These are phyloP conservation scores for Tridacna gigas DNA, from an alignment of 2,888 invertebrate genomes.

Conservation along the genomic window DNA sequence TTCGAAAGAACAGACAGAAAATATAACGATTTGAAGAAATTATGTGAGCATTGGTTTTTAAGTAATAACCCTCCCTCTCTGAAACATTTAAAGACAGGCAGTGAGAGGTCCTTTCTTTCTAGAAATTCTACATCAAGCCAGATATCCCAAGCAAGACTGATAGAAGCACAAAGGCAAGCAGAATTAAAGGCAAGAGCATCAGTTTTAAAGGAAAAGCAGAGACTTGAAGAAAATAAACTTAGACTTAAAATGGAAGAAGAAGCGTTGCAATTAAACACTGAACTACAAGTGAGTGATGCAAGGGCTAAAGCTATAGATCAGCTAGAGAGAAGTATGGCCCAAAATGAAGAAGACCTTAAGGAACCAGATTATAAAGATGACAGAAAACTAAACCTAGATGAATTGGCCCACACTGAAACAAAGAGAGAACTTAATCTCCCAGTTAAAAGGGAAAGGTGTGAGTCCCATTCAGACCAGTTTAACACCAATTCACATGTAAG, in stretches of 20 bases:
- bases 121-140: neutral
- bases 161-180: slow-evolving; percentile 1
- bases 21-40: neutral
- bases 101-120: neutral
- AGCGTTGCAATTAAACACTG: neutral
- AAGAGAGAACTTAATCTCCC: neutral
- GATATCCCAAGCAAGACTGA: neutral
- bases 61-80: neutral
- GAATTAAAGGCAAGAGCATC: neutral
- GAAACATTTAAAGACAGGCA: neutral
- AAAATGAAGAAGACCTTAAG: neutral
- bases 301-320: neutral
- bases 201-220: neutral
- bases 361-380: neutral
- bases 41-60: neutral
- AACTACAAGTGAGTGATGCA: slow-evolving; percentile 2
- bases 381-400: neutral
- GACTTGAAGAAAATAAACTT: neutral
- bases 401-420: neutral
- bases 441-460: neutral
- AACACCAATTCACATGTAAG: neutral
- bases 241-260: slow-evolving; percentile 11
- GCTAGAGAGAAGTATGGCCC: neutral
- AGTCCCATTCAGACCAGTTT: too few relatives aligned
- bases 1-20: neutral